Evolutionary conservation across 2,888 invertebrate genomes (phyloP).

Genomic region (Amiota mariae): DNA sequence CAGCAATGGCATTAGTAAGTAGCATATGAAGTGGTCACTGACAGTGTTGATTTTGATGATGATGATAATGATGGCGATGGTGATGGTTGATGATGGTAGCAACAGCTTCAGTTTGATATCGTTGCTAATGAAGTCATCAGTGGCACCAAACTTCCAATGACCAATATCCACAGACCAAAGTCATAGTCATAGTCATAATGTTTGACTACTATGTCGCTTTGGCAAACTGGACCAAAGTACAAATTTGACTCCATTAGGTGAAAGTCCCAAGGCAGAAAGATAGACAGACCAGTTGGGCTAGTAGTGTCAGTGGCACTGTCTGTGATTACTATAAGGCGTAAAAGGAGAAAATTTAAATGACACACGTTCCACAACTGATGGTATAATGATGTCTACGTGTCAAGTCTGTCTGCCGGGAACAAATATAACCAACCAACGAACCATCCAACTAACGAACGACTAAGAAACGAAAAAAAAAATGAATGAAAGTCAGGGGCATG

Average conservation of each 20-base stretch:
- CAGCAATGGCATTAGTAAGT: neutral
- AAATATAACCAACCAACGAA: neutral
- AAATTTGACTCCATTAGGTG: conserved; percentile 47
- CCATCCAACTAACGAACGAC: conserved; percentile 8
- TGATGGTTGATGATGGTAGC: conserved; percentile 44
- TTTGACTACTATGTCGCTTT: conserved; percentile 33
- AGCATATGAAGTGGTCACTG: conserved; percentile 24
- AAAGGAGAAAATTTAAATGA: conserved; percentile 17
- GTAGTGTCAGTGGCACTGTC: neutral
- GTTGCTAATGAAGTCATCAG: conserved; percentile 64
- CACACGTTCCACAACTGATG: conserved; percentile 48
- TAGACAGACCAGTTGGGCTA: neutral
- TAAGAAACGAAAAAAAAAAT: neutral
- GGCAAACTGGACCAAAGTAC: conserved; percentile 40
- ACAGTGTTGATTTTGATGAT: conserved; percentile 44
- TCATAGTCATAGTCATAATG: conserved; percentile 11
- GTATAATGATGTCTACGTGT: conserved; percentile 66
- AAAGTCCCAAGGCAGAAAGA: conserved; percentile 27
- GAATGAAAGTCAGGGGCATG: conserved; percentile 10
- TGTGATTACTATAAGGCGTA: neutral
- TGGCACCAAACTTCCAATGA: conserved; percentile 52
- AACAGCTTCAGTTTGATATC: conserved; percentile 52
- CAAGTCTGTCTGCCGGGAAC: conserved; percentile 27
- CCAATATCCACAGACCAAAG: neutral
- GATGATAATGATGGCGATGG: conserved; percentile 50